Evolutionary conservation across 2,113 vertebrate genomes (phyloP).

Genomic region (Cynopterus brachyotis): DNA sequence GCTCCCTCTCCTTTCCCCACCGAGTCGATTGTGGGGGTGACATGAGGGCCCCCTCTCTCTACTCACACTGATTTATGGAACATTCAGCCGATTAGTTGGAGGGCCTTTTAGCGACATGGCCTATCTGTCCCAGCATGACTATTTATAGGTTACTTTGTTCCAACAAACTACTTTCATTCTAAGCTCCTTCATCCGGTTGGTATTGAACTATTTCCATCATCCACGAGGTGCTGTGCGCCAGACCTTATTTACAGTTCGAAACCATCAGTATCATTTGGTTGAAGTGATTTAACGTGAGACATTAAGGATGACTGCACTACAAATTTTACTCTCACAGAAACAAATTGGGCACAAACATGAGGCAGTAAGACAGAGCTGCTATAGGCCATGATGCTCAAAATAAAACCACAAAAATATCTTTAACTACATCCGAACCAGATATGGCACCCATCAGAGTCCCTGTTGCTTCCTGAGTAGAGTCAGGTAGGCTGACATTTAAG

Average conservation of each 20-base stretch:
- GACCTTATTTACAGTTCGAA: constrained; percentile 33
- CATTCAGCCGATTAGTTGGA: constrained; percentile 35
- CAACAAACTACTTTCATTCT: constrained; percentile 44
- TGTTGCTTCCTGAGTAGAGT: background rate
- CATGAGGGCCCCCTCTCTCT: background rate
- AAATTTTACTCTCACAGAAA: constrained; percentile 53
- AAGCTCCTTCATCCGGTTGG: constrained; percentile 4
- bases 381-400: background rate
- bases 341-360: background rate
- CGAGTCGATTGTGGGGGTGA: background rate
- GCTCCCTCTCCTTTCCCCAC: background rate
- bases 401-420: background rate
- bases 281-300: background rate
- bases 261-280: constrained; percentile 24
- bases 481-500: background rate
- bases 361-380: background rate
- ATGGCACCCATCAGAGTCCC: background rate
- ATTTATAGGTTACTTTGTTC: constrained; percentile 74
- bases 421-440: background rate
- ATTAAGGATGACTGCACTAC: background rate
- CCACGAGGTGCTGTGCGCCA: background rate
- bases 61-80: constrained; percentile 27
- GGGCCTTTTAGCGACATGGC: constrained; percentile 13
- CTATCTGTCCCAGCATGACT: constrained; percentile 34
- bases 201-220: background rate